Conservation (phyloP, 2,797 vertebrate species). For the Halcyon smyrnensis region DNA sequence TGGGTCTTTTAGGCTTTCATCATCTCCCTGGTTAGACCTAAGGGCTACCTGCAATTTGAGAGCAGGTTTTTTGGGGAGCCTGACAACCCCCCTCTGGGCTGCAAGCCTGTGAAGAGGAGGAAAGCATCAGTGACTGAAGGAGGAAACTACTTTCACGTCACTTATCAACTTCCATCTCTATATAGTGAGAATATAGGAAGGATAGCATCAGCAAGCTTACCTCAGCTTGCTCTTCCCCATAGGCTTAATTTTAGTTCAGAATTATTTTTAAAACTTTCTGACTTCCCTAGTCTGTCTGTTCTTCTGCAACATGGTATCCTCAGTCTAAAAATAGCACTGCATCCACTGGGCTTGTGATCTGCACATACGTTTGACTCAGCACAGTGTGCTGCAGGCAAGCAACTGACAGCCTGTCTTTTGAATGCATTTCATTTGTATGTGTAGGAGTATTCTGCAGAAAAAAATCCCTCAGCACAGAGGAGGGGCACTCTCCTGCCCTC, state of each 20-base stretch:
- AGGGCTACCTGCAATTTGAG: not conserved
- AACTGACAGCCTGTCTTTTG: slow-evolving; percentile 33
- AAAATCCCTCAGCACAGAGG: not conserved
- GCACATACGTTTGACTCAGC: slow-evolving; percentile 68
- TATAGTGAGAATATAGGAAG: not conserved
- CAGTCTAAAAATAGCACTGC: slow-evolving; percentile 50
- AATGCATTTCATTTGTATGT: not conserved
- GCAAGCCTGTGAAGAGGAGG: not conserved
- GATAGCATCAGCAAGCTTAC: not conserved
- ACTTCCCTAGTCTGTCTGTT: slow-evolving; percentile 17
- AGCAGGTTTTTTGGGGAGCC: not conserved
- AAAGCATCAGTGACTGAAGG: not conserved
- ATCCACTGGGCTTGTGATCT: slow-evolving; percentile 65
- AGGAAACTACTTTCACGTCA: not conserved
- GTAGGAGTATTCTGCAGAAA: slow-evolving; percentile 49
- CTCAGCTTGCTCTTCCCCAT: not conserved
- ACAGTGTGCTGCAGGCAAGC: slow-evolving; percentile 57
- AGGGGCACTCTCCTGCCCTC: not conserved
- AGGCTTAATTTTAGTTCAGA: slow-evolving; percentile 10
- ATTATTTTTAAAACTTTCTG: slow-evolving; percentile 49
- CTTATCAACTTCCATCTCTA: not conserved
- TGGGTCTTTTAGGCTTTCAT: not conserved
- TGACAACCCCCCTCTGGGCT: not conserved
- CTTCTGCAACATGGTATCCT: slow-evolving; percentile 30
- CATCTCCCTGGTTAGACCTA: not conserved